Evolutionary conservation across 2,888 invertebrate genomes (phyloP), one percentile per base, ranked within the genome.

Genomic region (Acleris cristana): DNA sequence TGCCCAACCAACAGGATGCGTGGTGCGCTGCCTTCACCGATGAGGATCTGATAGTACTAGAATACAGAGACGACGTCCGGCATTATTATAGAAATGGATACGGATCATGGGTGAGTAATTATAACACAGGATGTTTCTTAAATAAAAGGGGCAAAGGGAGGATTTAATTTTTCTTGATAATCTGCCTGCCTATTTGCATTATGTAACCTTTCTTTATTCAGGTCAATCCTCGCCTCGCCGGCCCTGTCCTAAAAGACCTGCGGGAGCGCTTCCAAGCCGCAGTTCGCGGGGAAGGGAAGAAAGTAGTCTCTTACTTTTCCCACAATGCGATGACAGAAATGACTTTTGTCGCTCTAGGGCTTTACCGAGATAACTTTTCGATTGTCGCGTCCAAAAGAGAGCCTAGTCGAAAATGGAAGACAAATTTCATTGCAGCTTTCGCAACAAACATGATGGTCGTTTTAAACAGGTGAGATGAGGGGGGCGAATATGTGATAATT

Each of bases 21-120:
- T 96, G 96, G 96, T 96, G 96, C 79, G 93, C 94, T 2, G 87
- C 89, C 69, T 96, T 96, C 79, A 94, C 92, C 64, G 93, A 93
- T 65, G 87, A 93, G 6, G 95, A 96, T 74, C 86, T 96, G 6
- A 89, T 93, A 70, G 80, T 95, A 1, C 73, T 96, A 68, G 96
- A 96, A 79, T 96, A 95, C 76, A 90, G 88, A 6, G 95, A 95
- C 74, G 96, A 96, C 82, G 80, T 96, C 21, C 89, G 93, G 71
- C 94, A 95, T 76, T 96, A 94, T 79, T 95, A 95, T 77, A 92
- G 92, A 49, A 77, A 76, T 44, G 73, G 72, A 7, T 72, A 73
- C 52, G 70, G 68, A 0, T 70, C 64, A 7, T 69, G 71, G 72
- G 72, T 72, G 40, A 65, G 67, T 75, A 55, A 55, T 45, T n/a